Conservation (phyloP, 1,140 invertebrate species). For the Pseudomyrmex concolor region DNA sequence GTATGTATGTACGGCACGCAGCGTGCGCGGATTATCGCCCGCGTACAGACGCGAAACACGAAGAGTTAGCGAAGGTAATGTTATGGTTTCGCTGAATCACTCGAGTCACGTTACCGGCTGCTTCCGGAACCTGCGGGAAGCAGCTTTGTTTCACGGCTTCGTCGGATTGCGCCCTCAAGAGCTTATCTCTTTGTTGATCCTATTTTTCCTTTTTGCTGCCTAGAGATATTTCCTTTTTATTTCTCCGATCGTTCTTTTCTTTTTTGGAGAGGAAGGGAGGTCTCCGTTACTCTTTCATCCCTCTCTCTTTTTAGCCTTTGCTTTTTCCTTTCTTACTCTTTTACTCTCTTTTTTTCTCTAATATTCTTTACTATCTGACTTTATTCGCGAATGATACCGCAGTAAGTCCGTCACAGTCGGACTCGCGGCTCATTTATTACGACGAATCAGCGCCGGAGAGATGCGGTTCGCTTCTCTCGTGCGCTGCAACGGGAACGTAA, state of each 20-base stretch:
- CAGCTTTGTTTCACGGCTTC: slow-evolving; percentile 59
- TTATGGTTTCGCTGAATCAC: slow-evolving; percentile 59
- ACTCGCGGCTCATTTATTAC: slow-evolving; percentile 46
- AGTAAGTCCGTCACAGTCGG: slow-evolving; percentile 31
- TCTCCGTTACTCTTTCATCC: neutral
- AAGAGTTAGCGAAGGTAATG: slow-evolving; percentile 35
- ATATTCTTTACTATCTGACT: slow-evolving; percentile 23
- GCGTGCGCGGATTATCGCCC: slow-evolving; percentile 15
- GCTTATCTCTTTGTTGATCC: slow-evolving; percentile 53
- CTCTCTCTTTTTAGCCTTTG: neutral
- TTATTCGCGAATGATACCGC: slow-evolving; percentile 54
- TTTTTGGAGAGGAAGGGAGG: no score
- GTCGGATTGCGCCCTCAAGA: slow-evolving; percentile 45
- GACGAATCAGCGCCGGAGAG: slow-evolving; percentile 24
- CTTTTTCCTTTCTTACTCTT: slow-evolving; percentile 17
- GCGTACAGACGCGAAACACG: neutral
- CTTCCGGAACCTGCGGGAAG: slow-evolving; percentile 43
- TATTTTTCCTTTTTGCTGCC: slow-evolving; percentile 46
- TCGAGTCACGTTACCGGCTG: slow-evolving; percentile 59
- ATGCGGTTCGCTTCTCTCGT: slow-evolving; percentile 31
- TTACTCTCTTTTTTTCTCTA: slow-evolving; percentile 12
- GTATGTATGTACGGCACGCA: neutral
- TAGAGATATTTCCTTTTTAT: slow-evolving; percentile 29
- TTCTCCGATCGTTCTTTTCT: slow-evolving; percentile 41
- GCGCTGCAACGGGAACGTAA: slow-evolving; percentile 40